Base-by-base conservation (phyloP, 2,888 invertebrate genomes). In the Phyto melanocephala region DNA sequence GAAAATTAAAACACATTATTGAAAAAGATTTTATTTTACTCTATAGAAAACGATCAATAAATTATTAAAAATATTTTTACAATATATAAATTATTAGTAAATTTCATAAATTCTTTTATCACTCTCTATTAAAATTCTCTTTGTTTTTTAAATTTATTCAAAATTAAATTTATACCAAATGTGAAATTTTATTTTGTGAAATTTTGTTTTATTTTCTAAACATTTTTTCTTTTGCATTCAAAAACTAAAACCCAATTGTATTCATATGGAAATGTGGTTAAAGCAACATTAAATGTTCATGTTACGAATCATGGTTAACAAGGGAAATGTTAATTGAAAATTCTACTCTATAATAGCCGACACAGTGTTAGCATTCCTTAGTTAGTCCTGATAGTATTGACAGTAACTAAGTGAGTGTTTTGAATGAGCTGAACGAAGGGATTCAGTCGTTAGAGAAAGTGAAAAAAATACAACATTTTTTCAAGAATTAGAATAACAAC, bases 211-310 rank as follows among this genome's bases (percentile, higher is more conserved):
- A n/a, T n/a, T n/a, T n/a, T n/a, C n/a, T n/a, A n/a, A n/a, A n/a
- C n/a, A n/a, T n/a, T n/a, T n/a, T n/a, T n/a, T n/a, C n/a, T n/a
- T n/a, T n/a, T n/a, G n/a, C n/a, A n/a, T n/a, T n/a, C n/a, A n/a
- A n/a, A 28, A 28, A 5, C 28, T 28, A 28, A 3, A 3, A 28
- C 28, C 28, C 20, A 35, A 70, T 45, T 58, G n/a, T 13, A 22
- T 60, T 47, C 45, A 45, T 56, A 56, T 70, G 60, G 11, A 62
- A 62, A 77, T 54, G 60, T 68, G 58, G 60, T 24, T 17, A 24
- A 45, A 77, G 52, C 58, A 68, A 62, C 77, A 68, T 62, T 42
- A 24, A 68, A 70, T 77, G 60, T 60, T 77, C 60, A 68, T 77
- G 62, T 70, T 77, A 54, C 17, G 47, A 77, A 70, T 77, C 62